phyloP scores from a whole-genome alignment of 2,888 invertebrate genomes.

The Galerucella calmariensis region DNA sequence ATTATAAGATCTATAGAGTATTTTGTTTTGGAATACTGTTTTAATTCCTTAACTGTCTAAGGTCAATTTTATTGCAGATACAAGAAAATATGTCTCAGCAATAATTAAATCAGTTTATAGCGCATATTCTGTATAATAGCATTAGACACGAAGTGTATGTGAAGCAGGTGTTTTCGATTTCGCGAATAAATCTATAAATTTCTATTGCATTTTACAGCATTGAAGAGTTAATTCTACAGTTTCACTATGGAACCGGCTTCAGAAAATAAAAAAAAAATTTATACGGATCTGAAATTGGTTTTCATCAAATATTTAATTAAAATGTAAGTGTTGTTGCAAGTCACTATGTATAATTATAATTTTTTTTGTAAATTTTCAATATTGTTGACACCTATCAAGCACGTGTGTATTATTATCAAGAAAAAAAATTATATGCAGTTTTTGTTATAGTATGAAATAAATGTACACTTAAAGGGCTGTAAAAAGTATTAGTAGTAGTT shows the following conservation, averaged over 20 bases:
- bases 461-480: conserved; percentile 5
- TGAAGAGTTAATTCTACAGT: conserved; percentile 10
- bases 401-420: background rate
- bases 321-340: conserved; percentile 6
- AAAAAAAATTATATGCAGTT: conserved; percentile 2
- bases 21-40: no score
- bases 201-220: conserved; percentile 1
- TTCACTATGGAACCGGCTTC: conserved; percentile 8
- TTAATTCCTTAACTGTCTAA: no score
- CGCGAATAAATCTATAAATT: background rate
- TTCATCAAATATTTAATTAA: conserved; percentile 8
- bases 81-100: background rate
- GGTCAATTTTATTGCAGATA: no score
- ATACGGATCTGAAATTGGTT: conserved; percentile 2
- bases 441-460: background rate
- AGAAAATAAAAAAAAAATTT: background rate
- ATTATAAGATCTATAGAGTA: no score
- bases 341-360: background rate
- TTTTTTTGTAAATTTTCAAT: background rate
- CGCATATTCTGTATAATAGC: background rate
- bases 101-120: background rate
- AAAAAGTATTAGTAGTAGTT: conserved; percentile 7
- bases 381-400: background rate
- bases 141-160: background rate
- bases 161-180: background rate